A percentile compares a stretch with the other conserved stretches of the same genome.
phyloP scores from a whole-genome alignment of 2,888 invertebrate species.

The Apamea monoglypha region DNA sequence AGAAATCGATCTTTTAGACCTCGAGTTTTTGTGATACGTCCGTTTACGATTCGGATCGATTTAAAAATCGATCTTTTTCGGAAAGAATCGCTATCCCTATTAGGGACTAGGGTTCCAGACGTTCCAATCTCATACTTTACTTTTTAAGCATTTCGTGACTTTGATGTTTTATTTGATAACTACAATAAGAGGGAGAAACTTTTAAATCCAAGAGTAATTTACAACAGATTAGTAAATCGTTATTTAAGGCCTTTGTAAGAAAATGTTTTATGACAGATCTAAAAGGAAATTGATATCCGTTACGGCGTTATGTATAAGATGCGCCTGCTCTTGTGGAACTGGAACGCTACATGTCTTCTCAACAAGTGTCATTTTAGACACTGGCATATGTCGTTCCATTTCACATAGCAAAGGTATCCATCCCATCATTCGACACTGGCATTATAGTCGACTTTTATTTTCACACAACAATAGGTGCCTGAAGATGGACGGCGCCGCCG shows the following conservation, averaged over 20 bases:
- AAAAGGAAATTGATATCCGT: too few species aligned
- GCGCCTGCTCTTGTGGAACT: not conserved
- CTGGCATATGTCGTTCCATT: constrained; percentile 13
- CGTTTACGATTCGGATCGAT: too few species aligned
- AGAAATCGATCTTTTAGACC: too few species aligned
- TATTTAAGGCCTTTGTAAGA: not conserved
- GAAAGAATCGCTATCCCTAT: too few species aligned
- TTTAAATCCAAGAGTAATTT: too few species aligned
- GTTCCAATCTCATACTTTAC: not conserved
- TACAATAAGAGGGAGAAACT: not conserved
- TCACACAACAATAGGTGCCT: too few species aligned
- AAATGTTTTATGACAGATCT: not conserved
- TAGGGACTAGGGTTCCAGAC: constrained; percentile 22
- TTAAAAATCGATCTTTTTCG: too few species aligned
- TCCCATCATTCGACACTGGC: not conserved
- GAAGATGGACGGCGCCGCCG: too few species aligned
- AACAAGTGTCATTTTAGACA: constrained; percentile 19
- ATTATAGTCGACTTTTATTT: not conserved
- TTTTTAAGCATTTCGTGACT: constrained; percentile 6
- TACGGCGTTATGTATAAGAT: not conserved
- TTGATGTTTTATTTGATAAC: too few species aligned
- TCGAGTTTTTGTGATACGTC: too few species aligned
- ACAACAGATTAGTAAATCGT: not conserved
- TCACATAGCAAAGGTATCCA: not conserved
- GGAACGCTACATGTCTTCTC: not conserved